Evolutionary conservation across 2,797 vertebrate species (phyloP), one percentile per base, ranked within the genome.

Genomic region (Sciurus carolinensis): DNA sequence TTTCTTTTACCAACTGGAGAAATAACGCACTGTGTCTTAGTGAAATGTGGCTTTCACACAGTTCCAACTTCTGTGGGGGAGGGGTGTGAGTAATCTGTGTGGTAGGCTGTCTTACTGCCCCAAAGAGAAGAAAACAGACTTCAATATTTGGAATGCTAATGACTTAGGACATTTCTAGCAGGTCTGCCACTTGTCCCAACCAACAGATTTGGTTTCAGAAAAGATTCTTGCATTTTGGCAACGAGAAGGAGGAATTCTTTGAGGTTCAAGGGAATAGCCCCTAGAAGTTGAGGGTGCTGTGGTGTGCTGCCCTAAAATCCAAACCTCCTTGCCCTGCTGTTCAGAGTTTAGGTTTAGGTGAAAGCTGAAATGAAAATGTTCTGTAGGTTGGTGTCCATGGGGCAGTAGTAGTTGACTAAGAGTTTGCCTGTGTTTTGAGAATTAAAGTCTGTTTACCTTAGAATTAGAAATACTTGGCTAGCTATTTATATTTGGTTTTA

Each of bases 281-380:
- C 39, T 73, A 75, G 64, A 93, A 95, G 57, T 93, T 77, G 4
- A 7, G 79, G 88, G 59, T 96, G 83, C 81, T 54, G 12, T 64
- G n/a, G 17, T 85, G 0, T 83, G 71, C 4, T 39, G 81, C 8
- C 15, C 50, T 75, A 62, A 73, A 92, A 96, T 88, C 73, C 24
- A 76, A 97, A 69, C 87, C 82, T 86, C 93, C 22, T 12, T 93
- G 87, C 59, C 52, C 72, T 13, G 59, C 66, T 91, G n/a, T 80
- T 71, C 91, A 77, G 80, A 94, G 91, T 57, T 92, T 93, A 95
- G 91, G 91, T 97, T 92, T 93, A 95, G 91, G 91, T 97, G 94
- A 97, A 97, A 97, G 95, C 87, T 77, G 84, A 93, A 94, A 95
- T 97, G 95, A 96, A 89, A 98, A 97, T 94, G 77, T 95, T 96